Evolutionary conservation across 2,113 vertebrate genomes (phyloP).

Genomic region (Xenopus borealis): DNA sequence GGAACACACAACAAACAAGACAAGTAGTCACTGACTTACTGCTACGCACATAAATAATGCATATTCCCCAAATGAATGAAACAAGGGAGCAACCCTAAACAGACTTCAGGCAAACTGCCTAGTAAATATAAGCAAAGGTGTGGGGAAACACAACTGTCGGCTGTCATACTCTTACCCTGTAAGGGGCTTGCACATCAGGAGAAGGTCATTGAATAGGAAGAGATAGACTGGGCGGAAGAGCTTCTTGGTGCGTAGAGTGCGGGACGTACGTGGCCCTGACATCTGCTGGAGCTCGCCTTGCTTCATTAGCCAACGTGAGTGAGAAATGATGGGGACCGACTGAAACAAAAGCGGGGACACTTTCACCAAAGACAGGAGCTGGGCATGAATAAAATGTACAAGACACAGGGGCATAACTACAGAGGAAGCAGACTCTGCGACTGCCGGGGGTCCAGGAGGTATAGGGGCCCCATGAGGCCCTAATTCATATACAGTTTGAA

Average conservation of each 20-base stretch:
- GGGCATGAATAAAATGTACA: too few species aligned
- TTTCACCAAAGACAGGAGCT: too few species aligned
- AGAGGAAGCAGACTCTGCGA: too few species aligned
- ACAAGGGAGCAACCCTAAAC: too few species aligned
- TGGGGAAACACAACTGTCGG: not conserved
- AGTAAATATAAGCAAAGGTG: too few species aligned
- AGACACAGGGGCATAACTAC: too few species aligned
- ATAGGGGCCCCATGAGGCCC: too few species aligned
- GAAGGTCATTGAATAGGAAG: constrained; percentile 93
- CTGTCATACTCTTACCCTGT: constrained; percentile 62
- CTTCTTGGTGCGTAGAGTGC: constrained; percentile 86
- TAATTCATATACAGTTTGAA: too few species aligned
- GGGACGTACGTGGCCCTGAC: constrained; percentile 87
- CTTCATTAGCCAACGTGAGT: constrained; percentile 94
- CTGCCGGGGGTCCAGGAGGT: too few species aligned
- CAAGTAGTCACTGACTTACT: not conserved
- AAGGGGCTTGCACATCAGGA: constrained; percentile 79
- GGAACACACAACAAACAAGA: not conserved
- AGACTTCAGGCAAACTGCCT: too few species aligned
- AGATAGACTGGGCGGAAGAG: constrained; percentile 88
- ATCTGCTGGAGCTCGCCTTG: constrained; percentile 91
- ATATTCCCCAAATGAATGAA: too few species aligned
- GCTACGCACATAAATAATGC: too few species aligned
- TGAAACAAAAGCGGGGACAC: constrained; percentile 46
- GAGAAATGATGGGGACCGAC: constrained; percentile 96